Evolutionary conservation across 2,113 vertebrate genomes (phyloP).

Genomic region (Myiagra hebetior): DNA sequence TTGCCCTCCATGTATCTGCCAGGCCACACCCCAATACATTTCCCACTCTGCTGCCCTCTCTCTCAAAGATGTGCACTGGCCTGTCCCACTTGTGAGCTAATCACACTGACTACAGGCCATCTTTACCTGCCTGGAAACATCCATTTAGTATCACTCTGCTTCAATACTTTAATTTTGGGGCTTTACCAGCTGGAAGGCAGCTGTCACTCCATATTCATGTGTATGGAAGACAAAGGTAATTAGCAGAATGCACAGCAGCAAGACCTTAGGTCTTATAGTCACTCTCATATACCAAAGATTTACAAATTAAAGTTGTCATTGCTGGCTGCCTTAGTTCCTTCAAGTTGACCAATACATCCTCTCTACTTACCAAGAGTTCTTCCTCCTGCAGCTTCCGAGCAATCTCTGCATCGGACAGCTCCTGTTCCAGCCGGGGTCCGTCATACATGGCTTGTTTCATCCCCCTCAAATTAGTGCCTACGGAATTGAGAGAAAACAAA

Average conservation of each 20-base stretch:
- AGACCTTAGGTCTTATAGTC: not conserved
- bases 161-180: not conserved
- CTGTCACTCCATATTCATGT: accelerated
- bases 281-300: not conserved
- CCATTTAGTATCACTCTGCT: not conserved
- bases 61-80: not conserved
- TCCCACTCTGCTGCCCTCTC: not conserved
- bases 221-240: not conserved
- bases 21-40: not conserved
- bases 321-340: not conserved
- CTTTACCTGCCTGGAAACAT: not conserved
- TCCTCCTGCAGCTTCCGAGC: constrained; percentile 90
- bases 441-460: constrained; percentile 71
- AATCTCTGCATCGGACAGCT: constrained; percentile 88
- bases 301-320: not conserved
- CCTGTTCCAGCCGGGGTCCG: constrained; percentile 75
- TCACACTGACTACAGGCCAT: not conserved
- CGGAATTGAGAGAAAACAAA: not conserved
- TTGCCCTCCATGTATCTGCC: not conserved
- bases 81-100: not conserved
- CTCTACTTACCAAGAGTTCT: constrained; percentile 83
- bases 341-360: accelerated
- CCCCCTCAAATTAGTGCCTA: constrained; percentile 60
- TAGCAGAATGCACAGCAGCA: not conserved
- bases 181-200: not conserved